Evolutionary conservation across 2,888 invertebrate genomes (phyloP), one percentile per base, ranked within the genome.

Genomic region (Tinea pellionella): DNA sequence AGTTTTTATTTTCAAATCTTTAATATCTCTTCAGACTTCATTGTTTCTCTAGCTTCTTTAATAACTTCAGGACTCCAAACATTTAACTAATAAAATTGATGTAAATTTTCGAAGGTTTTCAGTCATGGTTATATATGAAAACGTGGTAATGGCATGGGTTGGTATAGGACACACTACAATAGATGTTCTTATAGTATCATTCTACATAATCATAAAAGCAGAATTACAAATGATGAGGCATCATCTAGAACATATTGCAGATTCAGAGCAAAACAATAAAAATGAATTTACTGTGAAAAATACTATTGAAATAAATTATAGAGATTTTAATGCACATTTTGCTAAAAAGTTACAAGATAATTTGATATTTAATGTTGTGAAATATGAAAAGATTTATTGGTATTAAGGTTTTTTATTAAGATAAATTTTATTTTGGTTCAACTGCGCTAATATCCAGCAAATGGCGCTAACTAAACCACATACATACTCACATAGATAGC

Each of bases 91-190:
- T n/a, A n/a, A n/a, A n/a, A n/a, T n/a, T n/a, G n/a, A n/a, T n/a
- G n/a, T n/a, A n/a, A n/a, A n/a, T n/a, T n/a, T n/a, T n/a, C n/a
- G n/a, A 6, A 61, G 61, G 8, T 61, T 51, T 51, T 29, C 61
- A 12, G 7, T 13, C 2, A 59, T 55, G 29, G 37, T 37, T 0
- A 15, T 59, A 3, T 61, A 61, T 18, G 55, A 61, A 30, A 19
- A 41, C 30, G 16, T 42, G 0, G 41, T 61, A 29, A 61, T 61
- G 61, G 42, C 59, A 1, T 62, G 62, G 62, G 51, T 59, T 16
- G 62, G 62, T 13, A 59, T 30, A 19, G 62, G 60, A 4, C 59
- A 62, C 18, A 60, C 60, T 29, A 59, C 62, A 9, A 47, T 43
- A 24, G 55, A 62, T 55, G 47, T 55, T 30, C 32, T 62, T n/a